Conservation (phyloP, 2,113 vertebrate species). For the Microcebus lehilahytsara region DNA sequence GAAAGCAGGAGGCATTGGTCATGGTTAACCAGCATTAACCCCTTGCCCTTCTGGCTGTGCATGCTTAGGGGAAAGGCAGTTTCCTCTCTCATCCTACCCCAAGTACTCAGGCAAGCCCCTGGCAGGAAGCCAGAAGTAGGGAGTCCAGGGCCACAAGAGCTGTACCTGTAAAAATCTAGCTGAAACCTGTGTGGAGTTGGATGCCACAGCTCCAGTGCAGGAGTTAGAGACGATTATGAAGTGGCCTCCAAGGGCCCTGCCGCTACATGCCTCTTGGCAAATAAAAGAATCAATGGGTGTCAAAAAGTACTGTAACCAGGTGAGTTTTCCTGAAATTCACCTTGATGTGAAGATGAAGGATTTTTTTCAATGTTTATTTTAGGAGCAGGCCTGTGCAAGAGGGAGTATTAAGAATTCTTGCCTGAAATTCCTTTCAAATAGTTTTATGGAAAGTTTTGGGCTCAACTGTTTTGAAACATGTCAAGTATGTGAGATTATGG, state of each 20-base stretch:
- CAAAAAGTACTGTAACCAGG: neutral
- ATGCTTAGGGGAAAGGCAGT: neutral
- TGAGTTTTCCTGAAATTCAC: neutral
- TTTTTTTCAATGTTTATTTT: neutral
- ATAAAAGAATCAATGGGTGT: neutral
- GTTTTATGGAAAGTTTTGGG: neutral
- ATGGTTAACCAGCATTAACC: neutral
- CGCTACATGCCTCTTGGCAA: neutral
- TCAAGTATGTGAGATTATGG: neutral
- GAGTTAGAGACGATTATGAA: neutral
- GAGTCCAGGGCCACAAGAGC: neutral
- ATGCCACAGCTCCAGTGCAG: neutral
- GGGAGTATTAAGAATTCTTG: neutral
- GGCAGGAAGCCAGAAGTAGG: neutral
- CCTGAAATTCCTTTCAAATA: neutral
- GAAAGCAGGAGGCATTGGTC: neutral
- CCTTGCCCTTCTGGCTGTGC: neutral
- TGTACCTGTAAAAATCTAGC: neutral
- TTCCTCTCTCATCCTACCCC: neutral
- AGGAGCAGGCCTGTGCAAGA: neutral
- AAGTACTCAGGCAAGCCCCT: neutral
- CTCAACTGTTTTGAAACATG: neutral
- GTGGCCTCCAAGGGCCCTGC: neutral
- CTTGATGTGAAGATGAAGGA: neutral
- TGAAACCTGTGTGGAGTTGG: neutral